phyloP scores from a whole-genome alignment of 2,113 vertebrate genomes.

The Microcebus murinus region DNA sequence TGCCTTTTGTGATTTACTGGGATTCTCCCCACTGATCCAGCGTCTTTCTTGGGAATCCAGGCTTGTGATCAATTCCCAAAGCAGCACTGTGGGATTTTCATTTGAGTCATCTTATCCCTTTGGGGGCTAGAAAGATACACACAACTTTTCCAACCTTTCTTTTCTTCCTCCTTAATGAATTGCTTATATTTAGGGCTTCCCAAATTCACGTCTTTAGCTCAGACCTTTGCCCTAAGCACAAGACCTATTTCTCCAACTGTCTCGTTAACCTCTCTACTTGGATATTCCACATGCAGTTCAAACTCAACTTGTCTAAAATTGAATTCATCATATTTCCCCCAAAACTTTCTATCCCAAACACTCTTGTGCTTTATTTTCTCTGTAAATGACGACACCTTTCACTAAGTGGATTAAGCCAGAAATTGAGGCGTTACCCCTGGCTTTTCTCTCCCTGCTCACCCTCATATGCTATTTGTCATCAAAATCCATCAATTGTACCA shows the following conservation, averaged over 20 bases:
- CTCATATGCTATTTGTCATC: neutral
- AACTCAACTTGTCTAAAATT: neutral
- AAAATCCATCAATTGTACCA: neutral
- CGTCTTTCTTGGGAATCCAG: neutral
- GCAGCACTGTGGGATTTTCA: neutral
- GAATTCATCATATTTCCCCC: neutral
- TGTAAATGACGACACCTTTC: neutral
- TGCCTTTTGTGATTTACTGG: neutral
- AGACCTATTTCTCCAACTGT: neutral
- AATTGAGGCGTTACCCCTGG: neutral
- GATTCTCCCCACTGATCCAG: neutral
- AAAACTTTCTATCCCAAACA: neutral
- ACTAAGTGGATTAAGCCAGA: neutral
- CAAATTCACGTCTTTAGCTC: neutral
- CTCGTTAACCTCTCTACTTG: neutral
- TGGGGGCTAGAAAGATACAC: neutral
- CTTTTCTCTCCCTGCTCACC: neutral
- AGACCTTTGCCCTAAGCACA: neutral
- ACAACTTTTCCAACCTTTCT: neutral
- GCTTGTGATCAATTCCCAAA: neutral
- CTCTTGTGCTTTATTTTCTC: neutral
- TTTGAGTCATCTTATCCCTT: neutral
- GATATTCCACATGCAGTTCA: neutral
- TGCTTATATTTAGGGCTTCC: neutral
- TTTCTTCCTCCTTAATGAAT: neutral